Base-by-base conservation (phyloP, 2,797 vertebrate genomes). In the Ctenopoma multispine region DNA sequence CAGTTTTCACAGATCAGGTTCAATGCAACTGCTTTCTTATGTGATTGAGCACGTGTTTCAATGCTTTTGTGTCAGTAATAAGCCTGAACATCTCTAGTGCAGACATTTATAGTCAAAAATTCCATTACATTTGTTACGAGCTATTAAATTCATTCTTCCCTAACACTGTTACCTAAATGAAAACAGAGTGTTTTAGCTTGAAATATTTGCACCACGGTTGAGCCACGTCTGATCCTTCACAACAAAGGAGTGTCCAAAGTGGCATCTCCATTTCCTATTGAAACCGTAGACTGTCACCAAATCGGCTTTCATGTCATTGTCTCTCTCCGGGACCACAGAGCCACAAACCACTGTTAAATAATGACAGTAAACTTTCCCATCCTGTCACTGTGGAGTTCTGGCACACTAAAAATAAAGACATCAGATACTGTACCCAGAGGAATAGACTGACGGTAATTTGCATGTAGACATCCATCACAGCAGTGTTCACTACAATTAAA, bases 221-320 rank as follows among this genome's bases (percentile, higher is more conserved):
- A 58, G 54, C 65, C 63, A 58, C 73, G 60, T 65, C 71, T 77
- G 75, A 81, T 63, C 62, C 65, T 67, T 79, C 43, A 84, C 84
- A 88, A 89, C 87, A 87, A 77, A 82, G 59, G 59, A 63, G 79
- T 67, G 58, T 74, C 75, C 70, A 83, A 71, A 72, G 51, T 12
- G 31, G 72, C 82, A 83, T 92, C 87, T 92, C 86, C 57, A 75
- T 92, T 92, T 90, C 89, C 88, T 64, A 49, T 21, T 90, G 92
- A 93, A 93, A 93, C 79, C 12, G 29, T 87, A 93, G 83, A 82
- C 88, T 69, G 90, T 86, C 85, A 92, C 79, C 84, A 89, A 88
- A 91, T 84, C 83, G 85, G 65, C 83, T 75, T 36, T 48, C 43
- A 36, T 72, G 75, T 49, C 66, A 31, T 58, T 23, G 69, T 83